Conservation (phyloP, 2,888 invertebrate genomes). For the Clunio marinus region DNA sequence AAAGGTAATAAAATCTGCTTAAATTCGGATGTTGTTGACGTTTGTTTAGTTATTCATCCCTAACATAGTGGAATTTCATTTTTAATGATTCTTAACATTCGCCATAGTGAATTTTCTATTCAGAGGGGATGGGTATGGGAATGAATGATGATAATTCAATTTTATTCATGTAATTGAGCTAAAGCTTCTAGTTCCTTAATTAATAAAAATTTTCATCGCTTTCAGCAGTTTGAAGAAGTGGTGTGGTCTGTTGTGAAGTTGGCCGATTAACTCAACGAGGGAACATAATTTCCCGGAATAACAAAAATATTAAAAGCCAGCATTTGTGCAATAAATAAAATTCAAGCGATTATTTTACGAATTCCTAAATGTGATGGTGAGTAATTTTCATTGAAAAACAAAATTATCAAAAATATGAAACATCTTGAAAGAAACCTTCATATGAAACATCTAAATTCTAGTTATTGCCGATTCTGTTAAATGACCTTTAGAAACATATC, state of each 20-base stretch:
- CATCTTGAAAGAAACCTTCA: no score
- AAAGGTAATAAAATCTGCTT: not conserved
- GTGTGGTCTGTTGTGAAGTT: no score
- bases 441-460: no score
- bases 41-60: not conserved
- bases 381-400: not conserved
- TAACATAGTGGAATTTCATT: not conserved
- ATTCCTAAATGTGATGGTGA: not conserved
- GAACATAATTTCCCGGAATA: not conserved
- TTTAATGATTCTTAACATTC: not conserved
- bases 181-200: not conserved
- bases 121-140: not conserved
- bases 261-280: not conserved
- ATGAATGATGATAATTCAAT: not conserved
- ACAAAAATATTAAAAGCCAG: not conserved
- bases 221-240: no score
- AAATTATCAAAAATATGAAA: no score
- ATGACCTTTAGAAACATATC: no score
- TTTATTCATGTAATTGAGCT: not conserved
- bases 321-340: conserved; percentile 1
- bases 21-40: not conserved
- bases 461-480: no score
- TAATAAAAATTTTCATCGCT: not conserved
- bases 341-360: not conserved
- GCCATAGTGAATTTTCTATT: not conserved